Percentiles rank a stretch among this genome's conserved stretches.
These are phyloP conservation scores for Chelonus insularis DNA, from an alignment of 1,140 invertebrate genomes.

Conservation along the genomic window DNA sequence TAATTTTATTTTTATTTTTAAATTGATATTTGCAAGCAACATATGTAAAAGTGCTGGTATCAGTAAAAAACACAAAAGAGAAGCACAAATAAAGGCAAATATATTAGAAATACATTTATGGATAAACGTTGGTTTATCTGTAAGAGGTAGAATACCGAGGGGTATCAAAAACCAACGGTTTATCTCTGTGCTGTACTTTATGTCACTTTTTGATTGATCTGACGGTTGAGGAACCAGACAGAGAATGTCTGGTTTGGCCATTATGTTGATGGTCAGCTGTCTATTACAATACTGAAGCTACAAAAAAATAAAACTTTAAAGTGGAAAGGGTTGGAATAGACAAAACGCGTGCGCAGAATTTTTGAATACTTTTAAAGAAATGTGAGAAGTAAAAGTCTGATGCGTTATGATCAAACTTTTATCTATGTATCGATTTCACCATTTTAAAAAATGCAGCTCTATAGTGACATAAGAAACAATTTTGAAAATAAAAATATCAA, in stretches of 20 bases:
- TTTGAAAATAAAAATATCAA: too few species aligned
- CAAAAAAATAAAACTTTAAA: too few species aligned
- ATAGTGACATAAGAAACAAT: too few species aligned
- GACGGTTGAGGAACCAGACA: conserved; percentile 10
- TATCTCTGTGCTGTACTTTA: conserved; percentile 31
- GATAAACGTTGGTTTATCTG: too few species aligned
- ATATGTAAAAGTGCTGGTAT: conserved; percentile 32
- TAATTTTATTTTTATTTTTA: conserved; percentile 36
- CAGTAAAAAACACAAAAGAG: conserved; percentile 28
- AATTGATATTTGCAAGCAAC: conserved; percentile 33
- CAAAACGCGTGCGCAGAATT: too few species aligned
- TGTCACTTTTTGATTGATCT: conserved; percentile 26
- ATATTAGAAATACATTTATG: background rate
- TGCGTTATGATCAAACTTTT: too few species aligned
- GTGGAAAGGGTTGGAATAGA: too few species aligned
- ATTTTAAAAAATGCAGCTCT: too few species aligned
- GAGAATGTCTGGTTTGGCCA: conserved; percentile 2
- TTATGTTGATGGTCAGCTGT: background rate
- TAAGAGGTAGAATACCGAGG: too few species aligned
- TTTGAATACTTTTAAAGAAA: too few species aligned
- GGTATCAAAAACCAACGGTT: conserved; percentile 35
- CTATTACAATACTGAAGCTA: background rate
- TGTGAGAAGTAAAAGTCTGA: too few species aligned
- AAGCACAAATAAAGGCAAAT: conserved; percentile 16
- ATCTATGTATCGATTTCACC: too few species aligned